A percentile compares a stretch with the other conserved stretches of the same genome.
These are phyloP conservation scores for Apeira syringaria DNA, from an alignment of 2,888 invertebrate genomes.

Conservation along the genomic window DNA sequence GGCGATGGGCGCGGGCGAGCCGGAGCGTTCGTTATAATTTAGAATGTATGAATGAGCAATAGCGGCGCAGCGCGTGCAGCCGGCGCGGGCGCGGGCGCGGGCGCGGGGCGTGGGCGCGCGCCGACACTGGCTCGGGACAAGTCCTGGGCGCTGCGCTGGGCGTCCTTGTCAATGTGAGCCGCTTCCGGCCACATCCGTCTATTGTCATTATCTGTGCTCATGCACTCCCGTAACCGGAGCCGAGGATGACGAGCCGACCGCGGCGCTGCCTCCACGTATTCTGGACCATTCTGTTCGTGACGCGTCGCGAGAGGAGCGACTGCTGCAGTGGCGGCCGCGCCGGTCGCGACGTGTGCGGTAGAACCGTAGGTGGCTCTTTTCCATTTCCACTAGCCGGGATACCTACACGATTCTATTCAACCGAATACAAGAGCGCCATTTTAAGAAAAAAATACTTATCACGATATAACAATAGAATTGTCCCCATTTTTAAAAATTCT, in stretches of 20 bases:
- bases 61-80: conserved; percentile 66
- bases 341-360: conserved; percentile 57
- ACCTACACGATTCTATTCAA: conserved; percentile 28
- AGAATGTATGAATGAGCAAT: conserved; percentile 83
- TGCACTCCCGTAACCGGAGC: conserved; percentile 72
- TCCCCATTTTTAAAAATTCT: conserved; percentile 28
- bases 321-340: conserved; percentile 19
- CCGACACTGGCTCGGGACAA: conserved; percentile 77
- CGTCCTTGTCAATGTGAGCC: conserved; percentile 84
- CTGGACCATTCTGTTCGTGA: conserved; percentile 31
- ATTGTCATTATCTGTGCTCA: conserved; percentile 79
- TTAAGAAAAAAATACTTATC: conserved; percentile 29
- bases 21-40: conserved; percentile 77
- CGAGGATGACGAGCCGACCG: conserved; percentile 57
- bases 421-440: conserved; percentile 24
- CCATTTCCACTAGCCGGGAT: conserved; percentile 33
- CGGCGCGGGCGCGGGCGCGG: conserved; percentile 69
- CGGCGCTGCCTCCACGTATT: conserved; percentile 33
- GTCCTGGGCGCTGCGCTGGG: conserved; percentile 59
- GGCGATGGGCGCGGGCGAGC: conserved; percentile 77
- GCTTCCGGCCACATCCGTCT: conserved; percentile 82
- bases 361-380: conserved; percentile 56
- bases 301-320: conserved; percentile 18
- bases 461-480: conserved; percentile 35
- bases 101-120: conserved; percentile 77